Base-by-base conservation (phyloP, 2,113 vertebrate genomes). In the Plestiodon gilberti region DNA sequence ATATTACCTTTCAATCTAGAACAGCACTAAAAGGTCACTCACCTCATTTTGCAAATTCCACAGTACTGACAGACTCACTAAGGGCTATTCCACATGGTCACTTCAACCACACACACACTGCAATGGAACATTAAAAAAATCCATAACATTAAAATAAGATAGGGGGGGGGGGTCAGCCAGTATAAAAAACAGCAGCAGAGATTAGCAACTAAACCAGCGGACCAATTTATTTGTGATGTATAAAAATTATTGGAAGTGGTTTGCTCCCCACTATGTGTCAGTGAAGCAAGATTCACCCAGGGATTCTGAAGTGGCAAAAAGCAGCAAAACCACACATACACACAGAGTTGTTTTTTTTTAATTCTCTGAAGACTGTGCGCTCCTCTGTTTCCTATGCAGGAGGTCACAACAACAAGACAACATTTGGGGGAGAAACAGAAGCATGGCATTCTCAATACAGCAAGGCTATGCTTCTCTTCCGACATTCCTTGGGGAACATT, bases 1-100 rank as follows among this genome's bases (percentile, higher is more conserved):
- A 78, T 15, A 87, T 52, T 25, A 14, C 28, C 15, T 25, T 85
- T 17, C 33, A 61, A 22, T 61, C 74, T 40, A 3, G 55, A 77
- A 64, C 25, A 76, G 35, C 78, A 38, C 80, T 62, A 28, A 0
- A 79, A 89, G 77, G 33, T 62, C 3, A 85, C 13, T 23, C 76
- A 57, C 28, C 62, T 71, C 18, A 62, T 65, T 18, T 87, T 28
- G 35, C 3, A 22, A 59, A 76, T 35, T 35, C 69, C 1, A 22
- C 6, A 28, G 1, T 4, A 59, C 0, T 0, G 14, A 61, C 9
- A n/a, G n/a, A 71, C 22, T 17, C 4, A 33, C n/a, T n/a, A 69
- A 69, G 30, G 1, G 28, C 64, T 67, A 30, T 67, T 67, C 64
- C 28, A 67, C 64, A 15, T 48, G 43, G 8, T 8, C 43, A 8